Conservation (phyloP, 2,113 vertebrate species). For the Coreoperca whiteheadi region DNA sequence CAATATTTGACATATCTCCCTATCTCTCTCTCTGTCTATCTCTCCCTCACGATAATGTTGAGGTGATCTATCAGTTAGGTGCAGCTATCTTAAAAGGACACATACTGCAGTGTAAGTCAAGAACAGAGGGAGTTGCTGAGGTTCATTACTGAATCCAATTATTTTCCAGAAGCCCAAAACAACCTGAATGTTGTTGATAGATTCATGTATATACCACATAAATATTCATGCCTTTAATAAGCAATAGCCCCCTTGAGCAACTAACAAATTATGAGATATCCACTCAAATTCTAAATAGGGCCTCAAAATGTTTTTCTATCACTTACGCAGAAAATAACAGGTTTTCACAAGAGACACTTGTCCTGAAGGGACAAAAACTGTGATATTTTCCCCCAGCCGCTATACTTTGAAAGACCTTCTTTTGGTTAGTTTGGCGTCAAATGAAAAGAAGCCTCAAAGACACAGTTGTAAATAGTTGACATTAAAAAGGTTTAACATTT, state of each 20-base stretch:
- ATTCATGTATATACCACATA: conserved; percentile 74
- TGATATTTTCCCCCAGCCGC: conserved; percentile 39
- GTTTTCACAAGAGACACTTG: conserved; percentile 74
- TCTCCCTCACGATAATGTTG: not conserved
- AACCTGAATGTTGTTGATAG: conserved; percentile 76
- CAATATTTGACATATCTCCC: not conserved
- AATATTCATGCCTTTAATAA: conserved; percentile 79
- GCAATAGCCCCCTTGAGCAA: conserved; percentile 71
- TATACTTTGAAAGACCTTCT: conserved; percentile 69
- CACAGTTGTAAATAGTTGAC: conserved; percentile 44
- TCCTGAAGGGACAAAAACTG: conserved; percentile 58
- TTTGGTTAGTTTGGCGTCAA: conserved; percentile 63
- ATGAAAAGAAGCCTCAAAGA: conserved; percentile 53
- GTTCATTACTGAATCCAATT: conserved; percentile 75
- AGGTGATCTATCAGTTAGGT: conserved; percentile 42
- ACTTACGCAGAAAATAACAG: conserved; percentile 67
- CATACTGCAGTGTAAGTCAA: conserved; percentile 47
- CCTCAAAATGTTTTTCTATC: conserved; percentile 79
- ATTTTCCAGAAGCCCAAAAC: conserved; percentile 71
- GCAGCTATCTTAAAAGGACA: conserved; percentile 61
- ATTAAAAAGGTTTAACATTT: not conserved
- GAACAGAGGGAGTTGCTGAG: conserved; percentile 66
- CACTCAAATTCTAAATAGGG: conserved; percentile 68
- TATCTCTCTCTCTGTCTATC: not conserved
- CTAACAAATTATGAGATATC: conserved; percentile 77